Base-by-base conservation (phyloP, 2,888 invertebrate genomes). In the Ganaspis brasiliensis region DNA sequence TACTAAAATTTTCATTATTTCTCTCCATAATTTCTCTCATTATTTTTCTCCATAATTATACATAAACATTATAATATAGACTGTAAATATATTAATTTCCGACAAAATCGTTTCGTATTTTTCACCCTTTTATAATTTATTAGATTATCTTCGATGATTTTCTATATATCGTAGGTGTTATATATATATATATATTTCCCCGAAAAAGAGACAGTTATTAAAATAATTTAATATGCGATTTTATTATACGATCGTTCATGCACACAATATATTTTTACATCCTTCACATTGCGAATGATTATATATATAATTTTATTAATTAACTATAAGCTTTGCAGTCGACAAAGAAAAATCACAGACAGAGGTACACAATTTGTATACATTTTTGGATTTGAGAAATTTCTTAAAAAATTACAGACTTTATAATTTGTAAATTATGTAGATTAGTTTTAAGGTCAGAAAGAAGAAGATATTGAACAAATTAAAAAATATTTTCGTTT, bases 321-420 rank as follows among this genome's bases (percentile, higher is more conserved):
- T n/a, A n/a, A 70, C 31, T 31, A 74, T 79, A 74, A 74, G 67
- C 72, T 49, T 14, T n/a, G 74, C 59, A 12, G 72, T 76, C 52
- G 31, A 74, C 72, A 79, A 76, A 73, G 31, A 73, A 73, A 79
- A 79, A 79, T 79, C 79, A 79, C 79, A 79, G 79, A 72, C 72
- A 57, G 71, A 59, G 24, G 57, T 59, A 52, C 67, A 71, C 63
- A 59, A 19, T 72, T 31, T 76, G 6, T 10, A 57, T 56, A 40
- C n/a, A n/a, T n/a, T 31, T 31, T 31, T 2, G 31, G 31, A 31
- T 31, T n/a, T n/a, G 59, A 75, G 31, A 75, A 73, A 75, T 71
- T 26, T 40, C 73, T 72, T 21, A 5, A 12, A 10, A 55, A 19
- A 61, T 40, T 40, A 75, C 73, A 73, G n/a, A 49, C n/a, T 2